Percentiles rank a stretch among this genome's conserved stretches.
phyloP scores from a whole-genome alignment of 1,140 invertebrate species.

The Panulirus ornatus region DNA sequence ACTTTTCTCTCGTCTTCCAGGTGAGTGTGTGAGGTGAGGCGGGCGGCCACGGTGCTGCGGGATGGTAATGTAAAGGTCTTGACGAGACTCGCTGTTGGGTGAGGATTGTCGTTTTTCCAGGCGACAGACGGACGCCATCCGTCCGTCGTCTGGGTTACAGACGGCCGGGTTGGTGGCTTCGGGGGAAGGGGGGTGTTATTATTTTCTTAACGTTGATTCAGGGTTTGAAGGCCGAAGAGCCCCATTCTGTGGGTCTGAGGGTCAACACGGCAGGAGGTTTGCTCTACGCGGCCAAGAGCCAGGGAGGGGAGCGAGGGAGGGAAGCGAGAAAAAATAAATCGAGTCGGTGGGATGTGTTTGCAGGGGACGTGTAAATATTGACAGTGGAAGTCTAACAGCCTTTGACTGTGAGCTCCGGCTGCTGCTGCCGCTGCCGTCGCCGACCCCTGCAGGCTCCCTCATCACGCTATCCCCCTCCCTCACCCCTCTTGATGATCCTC shows the following conservation, averaged over 20 bases:
- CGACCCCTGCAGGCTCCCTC: background rate
- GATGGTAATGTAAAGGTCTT: too few species aligned
- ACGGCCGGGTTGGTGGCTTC: too few species aligned
- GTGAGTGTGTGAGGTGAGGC: too few species aligned
- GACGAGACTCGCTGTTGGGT: too few species aligned
- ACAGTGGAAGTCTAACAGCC: background rate
- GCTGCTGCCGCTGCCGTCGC: background rate
- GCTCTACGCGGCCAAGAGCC: background rate
- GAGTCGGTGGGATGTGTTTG: background rate
- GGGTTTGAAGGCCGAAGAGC: too few species aligned
- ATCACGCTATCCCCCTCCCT: background rate
- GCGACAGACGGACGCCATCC: too few species aligned
- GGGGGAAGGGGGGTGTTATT: too few species aligned
- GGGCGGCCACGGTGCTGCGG: too few species aligned
- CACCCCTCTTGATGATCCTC: background rate
- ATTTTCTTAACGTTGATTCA: too few species aligned
- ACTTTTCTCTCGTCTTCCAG: too few species aligned
- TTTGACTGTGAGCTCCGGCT: conserved; percentile 8
- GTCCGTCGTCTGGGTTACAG: too few species aligned
- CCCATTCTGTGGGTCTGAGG: background rate
- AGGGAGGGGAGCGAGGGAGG: background rate
- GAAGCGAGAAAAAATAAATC: conserved; percentile 20
- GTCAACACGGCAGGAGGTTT: background rate
- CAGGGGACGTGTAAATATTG: background rate
- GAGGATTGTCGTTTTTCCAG: too few species aligned